Percentiles rank a stretch among this genome's conserved stretches.
Conservation (phyloP, 2,888 invertebrate species). For the Julus scandinavius region DNA sequence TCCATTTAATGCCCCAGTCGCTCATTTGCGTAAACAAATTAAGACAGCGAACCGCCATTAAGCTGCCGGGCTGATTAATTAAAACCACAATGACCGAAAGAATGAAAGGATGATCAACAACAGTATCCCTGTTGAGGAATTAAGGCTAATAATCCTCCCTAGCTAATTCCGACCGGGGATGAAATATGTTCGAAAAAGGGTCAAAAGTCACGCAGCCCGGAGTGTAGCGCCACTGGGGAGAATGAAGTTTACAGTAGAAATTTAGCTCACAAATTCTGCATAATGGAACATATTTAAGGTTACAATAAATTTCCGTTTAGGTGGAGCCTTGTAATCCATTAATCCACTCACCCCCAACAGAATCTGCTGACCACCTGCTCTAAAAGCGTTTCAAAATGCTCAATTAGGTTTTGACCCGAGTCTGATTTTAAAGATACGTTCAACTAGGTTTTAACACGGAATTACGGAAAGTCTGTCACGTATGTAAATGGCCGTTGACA, state of each 20-base stretch:
- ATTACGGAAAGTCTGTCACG: no score
- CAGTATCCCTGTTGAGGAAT: background rate
- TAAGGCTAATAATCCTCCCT: background rate
- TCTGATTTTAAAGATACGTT: background rate
- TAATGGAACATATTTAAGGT: background rate
- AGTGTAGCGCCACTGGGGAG: background rate
- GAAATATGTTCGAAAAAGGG: constrained; percentile 8
- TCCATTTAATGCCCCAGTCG: constrained; percentile 25
- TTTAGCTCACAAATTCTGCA: background rate
- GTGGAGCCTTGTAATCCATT: background rate
- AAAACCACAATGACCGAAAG: constrained; percentile 25
- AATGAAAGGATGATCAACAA: constrained; percentile 28
- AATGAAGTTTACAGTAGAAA: background rate
- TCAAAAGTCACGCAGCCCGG: background rate
- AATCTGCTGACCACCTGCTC: background rate
- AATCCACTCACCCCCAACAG: background rate
- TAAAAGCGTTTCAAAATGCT: background rate
- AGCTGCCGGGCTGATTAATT: constrained; percentile 1
- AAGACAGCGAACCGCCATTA: constrained; percentile 26
- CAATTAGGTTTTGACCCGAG: background rate
- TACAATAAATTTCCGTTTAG: no score
- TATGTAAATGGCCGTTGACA: no score
- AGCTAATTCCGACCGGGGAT: background rate
- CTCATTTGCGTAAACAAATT: constrained; percentile 29
- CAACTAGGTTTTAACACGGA: no score